Base-by-base conservation (phyloP, 1,140 invertebrate genomes). In the Prorops nasuta region DNA sequence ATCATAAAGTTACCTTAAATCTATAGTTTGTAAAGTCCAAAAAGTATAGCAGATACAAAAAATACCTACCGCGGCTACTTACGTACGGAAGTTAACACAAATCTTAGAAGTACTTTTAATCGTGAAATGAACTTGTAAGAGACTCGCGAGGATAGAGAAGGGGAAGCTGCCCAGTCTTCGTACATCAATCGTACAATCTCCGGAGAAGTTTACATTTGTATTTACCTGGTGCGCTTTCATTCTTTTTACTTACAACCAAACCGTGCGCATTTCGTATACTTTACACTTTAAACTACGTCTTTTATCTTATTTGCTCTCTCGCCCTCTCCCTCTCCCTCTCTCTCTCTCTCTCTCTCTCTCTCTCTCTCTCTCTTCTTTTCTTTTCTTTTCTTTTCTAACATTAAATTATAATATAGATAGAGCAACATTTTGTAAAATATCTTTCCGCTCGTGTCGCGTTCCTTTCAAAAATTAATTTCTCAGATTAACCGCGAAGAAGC, bases 141-240 rank as follows among this genome's bases (percentile, higher is more conserved):
- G 69, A 76, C 63, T 69, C 74, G 73, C 73, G 76, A 66, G 62
- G 58, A 70, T 70, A 70, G 71, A 74, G 67, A 58, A 69, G 69
- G 67, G 64, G 67, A 76, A 71, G 73, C 58, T 74, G 66, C 67
- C 74, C 72, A 72, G 67, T 76, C 74, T 75, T 77, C 73, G 54
- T 73, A 69, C 58, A 66, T 72, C n/a, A n/a, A n/a, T 72, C 67
- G 68, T 72, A 74, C 72, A 68, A 69, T 72, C 69, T 76, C 71
- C 74, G 73, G 73, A 77, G 72, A 71, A 69, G 73, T 74, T 75
- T 75, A 71, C 64, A n/a, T 71, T 73, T 71, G 61, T 49, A 52
- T 79, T 85, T 85, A 85, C 83, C 83, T 84, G 83, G 83, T 84
- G 83, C 83, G 83, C 83, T 80, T 71, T 74, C 56, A 56, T 53